Conservation (phyloP, 2,888 invertebrate species). For the Lycocerus yunnanus region DNA sequence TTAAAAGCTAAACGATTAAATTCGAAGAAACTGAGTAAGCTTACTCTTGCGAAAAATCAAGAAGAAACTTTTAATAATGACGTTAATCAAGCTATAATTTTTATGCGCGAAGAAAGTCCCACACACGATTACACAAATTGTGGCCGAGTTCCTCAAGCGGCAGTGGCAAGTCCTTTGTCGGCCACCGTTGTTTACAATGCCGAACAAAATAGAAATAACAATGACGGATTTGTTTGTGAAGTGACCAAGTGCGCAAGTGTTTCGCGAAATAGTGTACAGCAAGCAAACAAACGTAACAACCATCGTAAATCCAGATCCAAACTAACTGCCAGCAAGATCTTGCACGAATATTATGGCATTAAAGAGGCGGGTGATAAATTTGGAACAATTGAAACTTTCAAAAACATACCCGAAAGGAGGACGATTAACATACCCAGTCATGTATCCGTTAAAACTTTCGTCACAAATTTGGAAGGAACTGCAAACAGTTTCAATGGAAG, state of each 20-base stretch:
- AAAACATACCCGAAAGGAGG: background rate
- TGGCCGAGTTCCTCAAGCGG: background rate
- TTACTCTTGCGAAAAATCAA: background rate
- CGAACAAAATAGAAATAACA: background rate
- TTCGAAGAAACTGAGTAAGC: background rate
- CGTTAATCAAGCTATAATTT: background rate
- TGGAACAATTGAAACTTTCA: conserved; percentile 3
- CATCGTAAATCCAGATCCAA: background rate
- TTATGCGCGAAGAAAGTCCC: background rate
- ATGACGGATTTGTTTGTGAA: background rate
- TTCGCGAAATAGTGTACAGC: background rate
- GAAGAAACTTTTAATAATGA: background rate
- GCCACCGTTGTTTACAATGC: background rate
- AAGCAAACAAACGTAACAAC: background rate
- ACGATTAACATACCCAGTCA: conserved; percentile 33
- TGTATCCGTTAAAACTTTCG: conserved; percentile 42
- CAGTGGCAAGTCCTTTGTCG: too few relatives aligned
- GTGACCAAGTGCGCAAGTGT: background rate
- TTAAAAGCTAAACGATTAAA: background rate
- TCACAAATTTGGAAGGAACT: conserved; percentile 40
- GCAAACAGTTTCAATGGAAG: background rate
- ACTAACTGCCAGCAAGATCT: conserved; percentile 3
- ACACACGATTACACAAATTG: background rate
- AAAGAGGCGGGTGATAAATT: background rate
- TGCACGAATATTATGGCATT: conserved; percentile 15